phyloP scores from a whole-genome alignment of 1,140 invertebrate species.

The Matsumurasca onukii region DNA sequence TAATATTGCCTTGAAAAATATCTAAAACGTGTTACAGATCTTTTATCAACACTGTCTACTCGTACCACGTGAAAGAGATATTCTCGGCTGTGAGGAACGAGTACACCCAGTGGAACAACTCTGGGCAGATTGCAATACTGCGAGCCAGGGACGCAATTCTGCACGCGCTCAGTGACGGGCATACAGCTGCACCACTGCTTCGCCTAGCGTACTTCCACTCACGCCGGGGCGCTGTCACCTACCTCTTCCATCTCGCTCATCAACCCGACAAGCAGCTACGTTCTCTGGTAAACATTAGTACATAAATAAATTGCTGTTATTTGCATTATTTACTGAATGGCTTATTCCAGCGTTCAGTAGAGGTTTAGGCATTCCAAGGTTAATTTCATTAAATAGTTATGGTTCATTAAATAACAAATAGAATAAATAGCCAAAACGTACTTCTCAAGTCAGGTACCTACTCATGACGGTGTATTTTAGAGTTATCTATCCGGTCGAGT shows the following conservation, averaged over 20 bases:
- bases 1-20: neutral
- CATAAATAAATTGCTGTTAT: too few species aligned
- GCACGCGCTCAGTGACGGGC: constrained; percentile 83
- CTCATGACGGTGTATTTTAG: too few species aligned
- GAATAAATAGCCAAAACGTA: too few species aligned
- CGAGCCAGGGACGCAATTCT: constrained; percentile 82
- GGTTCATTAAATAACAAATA: too few species aligned
- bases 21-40: constrained; percentile 58
- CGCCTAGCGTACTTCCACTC: constrained; percentile 70
- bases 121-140: constrained; percentile 79
- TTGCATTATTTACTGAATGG: too few species aligned
- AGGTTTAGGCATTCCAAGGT: too few species aligned
- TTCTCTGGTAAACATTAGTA: constrained; percentile 11
- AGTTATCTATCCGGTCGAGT: too few species aligned
- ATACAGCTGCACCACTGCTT: constrained; percentile 70
- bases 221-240: constrained; percentile 66
- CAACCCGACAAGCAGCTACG: constrained; percentile 62
- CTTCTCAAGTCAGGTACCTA: too few species aligned
- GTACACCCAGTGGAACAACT: constrained; percentile 90
- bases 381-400: too few species aligned
- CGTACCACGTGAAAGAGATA: constrained; percentile 89
- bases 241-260: constrained; percentile 80
- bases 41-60: constrained; percentile 82
- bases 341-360: too few species aligned
- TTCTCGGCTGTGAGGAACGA: constrained; percentile 88